Evolutionary conservation across 2,888 invertebrate species (phyloP).

Genomic region (Acanthoscelides obtectus): DNA sequence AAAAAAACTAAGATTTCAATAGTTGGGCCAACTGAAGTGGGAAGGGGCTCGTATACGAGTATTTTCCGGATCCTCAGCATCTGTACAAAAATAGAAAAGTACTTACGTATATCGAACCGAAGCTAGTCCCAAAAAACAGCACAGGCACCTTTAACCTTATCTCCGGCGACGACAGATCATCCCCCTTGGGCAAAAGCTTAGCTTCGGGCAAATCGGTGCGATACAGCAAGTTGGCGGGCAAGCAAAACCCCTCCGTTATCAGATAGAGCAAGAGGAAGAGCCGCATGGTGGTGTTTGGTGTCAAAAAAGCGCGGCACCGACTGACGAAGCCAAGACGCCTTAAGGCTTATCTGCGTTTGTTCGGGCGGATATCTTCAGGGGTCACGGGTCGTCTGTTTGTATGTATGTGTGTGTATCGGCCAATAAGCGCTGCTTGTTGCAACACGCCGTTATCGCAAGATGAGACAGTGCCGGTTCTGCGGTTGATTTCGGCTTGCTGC

Average conservation of each 20-base stretch:
- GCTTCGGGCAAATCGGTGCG: constrained; percentile 57
- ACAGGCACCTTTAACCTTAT: constrained; percentile 66
- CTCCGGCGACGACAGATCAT: constrained; percentile 64
- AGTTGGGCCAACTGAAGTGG: no score
- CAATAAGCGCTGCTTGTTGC: background rate
- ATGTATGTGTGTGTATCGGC: background rate
- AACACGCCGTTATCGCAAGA: background rate
- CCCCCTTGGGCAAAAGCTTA: constrained; percentile 51
- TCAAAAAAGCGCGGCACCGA: background rate
- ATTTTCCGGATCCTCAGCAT: no score
- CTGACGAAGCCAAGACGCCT: background rate
- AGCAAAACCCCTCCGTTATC: constrained; percentile 22
- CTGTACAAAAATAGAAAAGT: background rate
- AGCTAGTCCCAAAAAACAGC: constrained; percentile 71
- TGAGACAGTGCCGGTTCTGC: background rate
- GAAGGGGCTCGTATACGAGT: no score
- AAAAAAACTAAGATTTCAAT: no score
- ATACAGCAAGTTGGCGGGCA: constrained; percentile 57
- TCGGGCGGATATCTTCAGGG: constrained; percentile 9
- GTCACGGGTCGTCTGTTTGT: constrained; percentile 20
- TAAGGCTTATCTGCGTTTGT: background rate
- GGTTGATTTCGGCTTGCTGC: background rate
- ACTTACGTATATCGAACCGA: constrained; percentile 81
- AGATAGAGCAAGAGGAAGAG: background rate
- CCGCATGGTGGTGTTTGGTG: background rate